phyloP scores from a whole-genome alignment of 2,797 vertebrate species.

The Amphiprion clarkii region DNA sequence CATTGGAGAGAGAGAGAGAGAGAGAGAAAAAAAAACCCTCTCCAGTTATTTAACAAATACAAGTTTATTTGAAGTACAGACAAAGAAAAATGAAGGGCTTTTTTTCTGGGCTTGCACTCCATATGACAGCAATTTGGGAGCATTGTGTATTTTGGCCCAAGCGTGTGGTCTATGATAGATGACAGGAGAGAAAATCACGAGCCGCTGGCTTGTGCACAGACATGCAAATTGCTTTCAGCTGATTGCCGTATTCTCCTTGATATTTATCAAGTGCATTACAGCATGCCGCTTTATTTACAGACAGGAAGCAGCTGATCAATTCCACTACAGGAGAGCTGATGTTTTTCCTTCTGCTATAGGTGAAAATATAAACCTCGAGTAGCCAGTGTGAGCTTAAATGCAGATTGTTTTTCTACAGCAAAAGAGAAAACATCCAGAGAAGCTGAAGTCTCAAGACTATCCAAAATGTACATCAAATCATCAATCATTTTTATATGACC shows the following conservation, averaged over 20 bases:
- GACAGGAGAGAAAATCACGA: constrained; percentile 91
- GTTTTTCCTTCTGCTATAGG: constrained; percentile 54
- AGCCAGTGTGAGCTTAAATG: constrained; percentile 33
- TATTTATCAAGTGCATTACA: constrained; percentile 89
- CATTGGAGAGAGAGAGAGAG: constrained; percentile 66
- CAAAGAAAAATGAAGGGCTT: constrained; percentile 87
- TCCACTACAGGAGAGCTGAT: constrained; percentile 54
- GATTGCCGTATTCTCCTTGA: constrained; percentile 88
- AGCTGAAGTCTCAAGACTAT: background rate
- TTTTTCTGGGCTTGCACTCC: constrained; percentile 87
- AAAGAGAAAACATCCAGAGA: background rate
- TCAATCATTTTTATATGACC: too few species aligned
- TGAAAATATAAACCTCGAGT: constrained; percentile 61
- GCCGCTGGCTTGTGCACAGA: constrained; percentile 87
- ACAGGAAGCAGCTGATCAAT: constrained; percentile 81
- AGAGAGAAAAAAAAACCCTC: constrained; percentile 62
- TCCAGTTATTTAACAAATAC: constrained; percentile 92
- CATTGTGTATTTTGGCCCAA: constrained; percentile 94
- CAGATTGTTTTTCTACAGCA: constrained; percentile 44
- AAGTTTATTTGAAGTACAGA: constrained; percentile 89
- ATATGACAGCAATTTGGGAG: constrained; percentile 96
- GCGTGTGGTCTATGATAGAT: constrained; percentile 91
- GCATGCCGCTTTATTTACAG: constrained; percentile 74
- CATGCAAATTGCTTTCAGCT: constrained; percentile 94
- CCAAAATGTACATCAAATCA: background rate